Evolutionary conservation across 2,888 invertebrate species (phyloP).

Genomic region (Gisinianus flammeolus): DNA sequence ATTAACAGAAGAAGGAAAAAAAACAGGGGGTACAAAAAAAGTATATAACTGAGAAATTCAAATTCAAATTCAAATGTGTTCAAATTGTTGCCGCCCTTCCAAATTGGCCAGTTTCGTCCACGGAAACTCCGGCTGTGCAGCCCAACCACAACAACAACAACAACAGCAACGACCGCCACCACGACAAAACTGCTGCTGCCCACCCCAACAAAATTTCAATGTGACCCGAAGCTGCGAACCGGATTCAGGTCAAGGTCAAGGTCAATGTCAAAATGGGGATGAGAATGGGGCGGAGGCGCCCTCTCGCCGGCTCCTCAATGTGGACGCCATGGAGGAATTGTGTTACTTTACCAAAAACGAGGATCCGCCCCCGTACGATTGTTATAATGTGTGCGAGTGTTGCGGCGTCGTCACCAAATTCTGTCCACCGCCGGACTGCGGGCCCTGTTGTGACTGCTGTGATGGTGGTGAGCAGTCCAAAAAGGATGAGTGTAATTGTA

Average conservation of each 20-base stretch:
- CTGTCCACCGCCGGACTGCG: not conserved
- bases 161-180: not conserved
- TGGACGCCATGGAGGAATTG: slow-evolving; percentile 29
- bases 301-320: slow-evolving; percentile 16
- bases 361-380: not conserved
- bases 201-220: not conserved
- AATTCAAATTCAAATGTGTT: not conserved
- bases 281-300: not conserved
- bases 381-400: slow-evolving; percentile 16
- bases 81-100: not conserved
- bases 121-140: not conserved
- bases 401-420: slow-evolving; percentile 24
- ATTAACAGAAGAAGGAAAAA: no score
- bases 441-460: no score
- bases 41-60: not conserved
- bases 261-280: not conserved
- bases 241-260: not conserved
- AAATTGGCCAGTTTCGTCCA: slow-evolving; percentile 5
- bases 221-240: not conserved
- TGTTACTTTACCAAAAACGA: slow-evolving; percentile 23
- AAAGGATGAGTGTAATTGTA: slow-evolving; percentile 5
- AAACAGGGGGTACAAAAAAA: no score
- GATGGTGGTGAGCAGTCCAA: not conserved
- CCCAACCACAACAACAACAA: not conserved
- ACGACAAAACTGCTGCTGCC: not conserved